Percentiles rank a stretch among this genome's conserved stretches.
Evolutionary conservation across 2,888 invertebrate species (phyloP).

Genomic region (Phyllotreta cruciferae): DNA sequence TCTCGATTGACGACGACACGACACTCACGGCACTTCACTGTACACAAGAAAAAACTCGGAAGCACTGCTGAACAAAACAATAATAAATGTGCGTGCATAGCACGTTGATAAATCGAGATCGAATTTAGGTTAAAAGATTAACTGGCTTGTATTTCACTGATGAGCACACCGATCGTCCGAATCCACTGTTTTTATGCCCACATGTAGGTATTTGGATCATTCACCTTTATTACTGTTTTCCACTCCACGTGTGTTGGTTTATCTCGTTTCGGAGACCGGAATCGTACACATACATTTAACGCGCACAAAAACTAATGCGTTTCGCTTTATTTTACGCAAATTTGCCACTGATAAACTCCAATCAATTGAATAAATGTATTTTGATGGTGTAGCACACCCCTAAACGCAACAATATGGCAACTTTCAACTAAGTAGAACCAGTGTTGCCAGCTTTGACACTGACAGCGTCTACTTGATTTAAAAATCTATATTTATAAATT

Average conservation of each 20-base stretch:
- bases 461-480: slow-evolving; percentile 23
- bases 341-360: slow-evolving; percentile 19
- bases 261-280: slow-evolving; percentile 17
- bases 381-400: slow-evolving; percentile 49
- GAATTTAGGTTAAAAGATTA: slow-evolving; percentile 21
- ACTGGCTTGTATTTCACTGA: slow-evolving; percentile 25
- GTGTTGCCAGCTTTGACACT: slow-evolving; percentile 22
- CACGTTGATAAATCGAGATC: slow-evolving; percentile 46
- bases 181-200: slow-evolving; percentile 33
- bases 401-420: slow-evolving; percentile 57
- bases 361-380: slow-evolving; percentile 28
- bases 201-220: slow-evolving; percentile 42
- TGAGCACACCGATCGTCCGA: slow-evolving; percentile 14
- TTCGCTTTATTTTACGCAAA: slow-evolving; percentile 16
- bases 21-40: slow-evolving; percentile 45
- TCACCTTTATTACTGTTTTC: slow-evolving; percentile 39
- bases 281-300: slow-evolving; percentile 12
- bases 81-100: slow-evolving; percentile 73
- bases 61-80: slow-evolving; percentile 66
- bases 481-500: slow-evolving; percentile 19
- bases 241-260: slow-evolving; percentile 41
- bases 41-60: slow-evolving; percentile 31
- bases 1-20: slow-evolving; percentile 54
- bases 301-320: slow-evolving; percentile 14
- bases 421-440: slow-evolving; percentile 44